A percentile compares a stretch with the other conserved stretches of the same genome.
phyloP scores from a whole-genome alignment of 2,888 invertebrate species.

The Troides helena region DNA sequence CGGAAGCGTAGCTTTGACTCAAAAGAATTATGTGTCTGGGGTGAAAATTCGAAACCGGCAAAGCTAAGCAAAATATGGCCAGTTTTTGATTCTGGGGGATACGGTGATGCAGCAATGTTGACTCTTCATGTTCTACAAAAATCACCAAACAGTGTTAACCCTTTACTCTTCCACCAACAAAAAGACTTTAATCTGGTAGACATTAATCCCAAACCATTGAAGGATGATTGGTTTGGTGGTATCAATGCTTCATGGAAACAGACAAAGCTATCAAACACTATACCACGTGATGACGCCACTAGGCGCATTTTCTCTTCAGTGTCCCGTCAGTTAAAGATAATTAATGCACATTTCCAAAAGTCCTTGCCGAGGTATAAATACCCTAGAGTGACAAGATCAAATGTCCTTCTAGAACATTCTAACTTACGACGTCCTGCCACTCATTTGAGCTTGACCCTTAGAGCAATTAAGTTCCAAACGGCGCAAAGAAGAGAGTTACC shows the following conservation, averaged over 20 bases:
- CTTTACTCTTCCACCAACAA: conserved; percentile 50
- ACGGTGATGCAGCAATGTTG: conserved; percentile 51
- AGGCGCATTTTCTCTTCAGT: conserved; percentile 68
- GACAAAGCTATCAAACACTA: conserved; percentile 51
- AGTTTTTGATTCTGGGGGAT: conserved; percentile 77
- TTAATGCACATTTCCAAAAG: conserved; percentile 66
- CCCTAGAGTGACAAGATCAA: conserved; percentile 68
- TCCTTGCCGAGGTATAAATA: conserved; percentile 71
- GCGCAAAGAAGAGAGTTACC: conserved; percentile 67
- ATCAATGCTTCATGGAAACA: conserved; percentile 64
- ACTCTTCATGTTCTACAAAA: conserved; percentile 55
- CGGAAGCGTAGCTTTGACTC: conserved; percentile 61
- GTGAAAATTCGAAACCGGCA: conserved; percentile 56
- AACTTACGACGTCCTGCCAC: conserved; percentile 55
- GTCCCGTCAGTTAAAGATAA: conserved; percentile 64
- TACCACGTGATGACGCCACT: conserved; percentile 60
- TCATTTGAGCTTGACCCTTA: conserved; percentile 58
- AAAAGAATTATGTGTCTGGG: conserved; percentile 58
- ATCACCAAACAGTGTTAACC: conserved; percentile 48
- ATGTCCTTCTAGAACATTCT: conserved; percentile 63
- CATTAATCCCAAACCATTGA: conserved; percentile 43
- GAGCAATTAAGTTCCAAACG: conserved; percentile 67
- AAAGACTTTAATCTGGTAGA: conserved; percentile 39
- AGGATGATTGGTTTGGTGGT: conserved; percentile 58
- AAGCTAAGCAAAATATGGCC: conserved; percentile 74